Base-by-base conservation (phyloP, 2,113 vertebrate genomes). In the Porphyrio hochstetteri region DNA sequence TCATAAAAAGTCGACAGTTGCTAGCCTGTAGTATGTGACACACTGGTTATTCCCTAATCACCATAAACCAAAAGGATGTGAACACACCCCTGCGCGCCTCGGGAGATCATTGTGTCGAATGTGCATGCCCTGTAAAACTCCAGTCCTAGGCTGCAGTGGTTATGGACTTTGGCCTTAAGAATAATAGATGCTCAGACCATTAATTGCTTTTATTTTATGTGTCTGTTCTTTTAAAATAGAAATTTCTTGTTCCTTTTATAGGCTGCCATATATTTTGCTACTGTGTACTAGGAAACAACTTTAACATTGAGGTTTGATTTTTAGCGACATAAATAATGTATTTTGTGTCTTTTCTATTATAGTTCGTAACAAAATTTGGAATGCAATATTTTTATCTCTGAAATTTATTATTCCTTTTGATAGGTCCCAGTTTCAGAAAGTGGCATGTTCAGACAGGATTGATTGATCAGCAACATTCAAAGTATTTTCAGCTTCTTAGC, bases 121-220 rank as follows among this genome's bases (percentile, higher is more conserved):
- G 93, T 96, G 80, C 90, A 90, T 94, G 92, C 96, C 93, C 92
- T 96, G 95, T 96, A 96, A 90, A 96, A 93, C 86, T 86, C 89
- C 85, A 74, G 67, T 82, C 92, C 93, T 69, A 25, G 70, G 84
- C 90, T 91, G 83, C 88, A 53, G 65, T 94, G 88, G 69, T 84
- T 95, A 94, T 96, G 93, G 93, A 88, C 88, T 91, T 95, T 91
- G 90, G 93, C 79, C 77, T 96, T 95, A 96, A 91, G 88, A 87
- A 96, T 92, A 96, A 96, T 92, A 84, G 90, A 91, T 93, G 83
- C 81, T 91, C 46, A 84, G 60, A 76, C 74, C 87, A 96, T 97
- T 97, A 96, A 96, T 94, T 90, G 85, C 35, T 90, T 95, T 95
- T 96, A 96, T 96, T 97, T 97, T 96, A 95, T 95, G 89, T 65